A percentile compares a stretch with the other conserved stretches of the same genome.
phyloP scores from a whole-genome alignment of 2,113 vertebrate genomes.

The Ondatra zibethicus region DNA sequence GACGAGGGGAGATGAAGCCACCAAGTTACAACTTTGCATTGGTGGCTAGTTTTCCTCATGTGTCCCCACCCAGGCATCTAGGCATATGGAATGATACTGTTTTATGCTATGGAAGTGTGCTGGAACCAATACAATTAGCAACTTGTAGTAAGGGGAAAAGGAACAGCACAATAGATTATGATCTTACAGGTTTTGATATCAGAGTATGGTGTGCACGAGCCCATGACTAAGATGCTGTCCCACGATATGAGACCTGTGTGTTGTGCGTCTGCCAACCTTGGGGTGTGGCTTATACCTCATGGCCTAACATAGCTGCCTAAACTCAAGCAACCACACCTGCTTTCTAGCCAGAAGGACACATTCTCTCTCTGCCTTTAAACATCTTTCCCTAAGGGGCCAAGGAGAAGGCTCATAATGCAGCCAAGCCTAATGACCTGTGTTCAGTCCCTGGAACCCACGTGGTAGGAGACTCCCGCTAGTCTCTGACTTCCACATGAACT shows the following conservation, averaged over 20 bases:
- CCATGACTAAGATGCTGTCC: neutral
- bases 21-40: neutral
- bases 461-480: neutral
- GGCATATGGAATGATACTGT: neutral
- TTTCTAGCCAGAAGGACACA: neutral
- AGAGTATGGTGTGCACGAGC: neutral
- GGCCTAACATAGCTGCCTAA: neutral
- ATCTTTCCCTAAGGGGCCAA: neutral
- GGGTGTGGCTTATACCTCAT: neutral
- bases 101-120: neutral
- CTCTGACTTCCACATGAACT: neutral
- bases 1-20: neutral
- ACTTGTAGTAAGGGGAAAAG: neutral
- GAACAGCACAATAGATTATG: neutral
- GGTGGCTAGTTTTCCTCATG: neutral
- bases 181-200: neutral
- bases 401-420: neutral
- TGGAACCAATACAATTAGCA: neutral
- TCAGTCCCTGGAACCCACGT: neutral
- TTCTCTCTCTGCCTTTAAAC: neutral
- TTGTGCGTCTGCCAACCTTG: neutral
- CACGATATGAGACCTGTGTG: neutral
- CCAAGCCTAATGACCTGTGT: neutral
- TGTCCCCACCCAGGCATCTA: neutral
- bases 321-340: neutral